Base-by-base conservation (phyloP, 2,888 invertebrate species). In the Petrolisthes cinctipes region DNA sequence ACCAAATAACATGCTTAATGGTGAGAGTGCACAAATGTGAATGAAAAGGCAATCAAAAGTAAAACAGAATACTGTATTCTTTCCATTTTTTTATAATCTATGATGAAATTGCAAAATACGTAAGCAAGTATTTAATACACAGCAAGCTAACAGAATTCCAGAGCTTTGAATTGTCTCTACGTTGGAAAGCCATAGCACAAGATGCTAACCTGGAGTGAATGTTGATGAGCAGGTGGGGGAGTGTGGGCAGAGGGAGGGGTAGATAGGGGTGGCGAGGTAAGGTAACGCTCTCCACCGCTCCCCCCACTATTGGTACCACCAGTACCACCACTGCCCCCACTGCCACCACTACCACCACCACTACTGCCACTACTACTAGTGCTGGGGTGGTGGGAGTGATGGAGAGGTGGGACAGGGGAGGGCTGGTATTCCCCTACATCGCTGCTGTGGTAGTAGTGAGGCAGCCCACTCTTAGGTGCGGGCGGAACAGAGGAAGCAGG, bases 241-340 rank as follows among this genome's bases (percentile, higher is more conserved):
- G 90, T 86, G 66, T 87, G 89, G 23, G 84, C 81, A 61, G 89
- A 89, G 81, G 89, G 85, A 37, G 90, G 89, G 51, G 90, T 87
- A 82, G 89, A 82, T 37, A 85, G 87, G 14, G 89, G 89, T 37
- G 89, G 89, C 56, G 89, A 90, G 57, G 89, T 86, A 66, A 78
- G 88, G 83, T 84, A 88, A 66, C 87, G 86, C n/a, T 82, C 88
- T 9, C 80, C 90, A 76, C 61, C 88, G 57, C 57, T 85, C n/a
- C 81, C 68, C 20, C 87, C 85, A 54, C 84, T 61, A 85, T 83
- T 85, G 6, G 85, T 84, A 20, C 85, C 86, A 71, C 83, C 81
- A 23, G 51, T 86, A 54, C 76, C 85, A 61, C 57, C 82, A 61
- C 86, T 83, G 61, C 76, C 84, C 68, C 79, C 83, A 54, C 82